Conservation (phyloP, 2,888 invertebrate genomes). For the Aleiodes leptofemur region DNA sequence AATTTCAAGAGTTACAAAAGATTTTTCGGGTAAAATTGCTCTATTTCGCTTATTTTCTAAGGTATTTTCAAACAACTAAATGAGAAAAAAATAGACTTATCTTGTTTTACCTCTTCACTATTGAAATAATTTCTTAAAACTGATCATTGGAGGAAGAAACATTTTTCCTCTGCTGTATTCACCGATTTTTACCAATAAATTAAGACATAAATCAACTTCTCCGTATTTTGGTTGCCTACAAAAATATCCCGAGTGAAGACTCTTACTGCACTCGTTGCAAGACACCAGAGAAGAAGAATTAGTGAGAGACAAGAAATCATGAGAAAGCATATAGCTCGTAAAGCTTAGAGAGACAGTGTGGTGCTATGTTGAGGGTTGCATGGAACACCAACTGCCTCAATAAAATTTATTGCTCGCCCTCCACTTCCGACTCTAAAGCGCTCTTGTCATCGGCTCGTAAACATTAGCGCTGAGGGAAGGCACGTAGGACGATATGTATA, state of each 20-base stretch:
- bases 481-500: conserved; percentile 1
- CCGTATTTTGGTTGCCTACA: conserved; percentile 11
- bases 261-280: conserved; percentile 4
- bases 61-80: no score
- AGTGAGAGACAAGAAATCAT: conserved; percentile 18
- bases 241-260: conserved; percentile 10
- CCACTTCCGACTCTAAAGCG: conserved; percentile 64
- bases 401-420: conserved; percentile 55
- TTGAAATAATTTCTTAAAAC: no score
- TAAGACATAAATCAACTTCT: conserved; percentile 16
- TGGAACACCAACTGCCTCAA: conserved; percentile 40
- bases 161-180: no score
- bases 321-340: conserved; percentile 1
- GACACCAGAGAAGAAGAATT: neutral
- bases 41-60: no score
- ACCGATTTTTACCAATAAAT: conserved; percentile 1
- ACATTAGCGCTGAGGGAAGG: conserved; percentile 45
- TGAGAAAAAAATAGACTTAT: no score
- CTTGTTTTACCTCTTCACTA: no score
- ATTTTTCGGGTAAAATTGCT: no score
- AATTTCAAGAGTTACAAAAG: no score
- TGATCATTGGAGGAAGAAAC: no score
- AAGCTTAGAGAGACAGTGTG: conserved; percentile 10
- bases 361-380: conserved; percentile 16
- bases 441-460: conserved; percentile 66